A percentile compares a stretch with the other conserved stretches of the same genome.
Evolutionary conservation across 2,113 vertebrate species (phyloP).

Genomic region (Dissostichus mawsoni): DNA sequence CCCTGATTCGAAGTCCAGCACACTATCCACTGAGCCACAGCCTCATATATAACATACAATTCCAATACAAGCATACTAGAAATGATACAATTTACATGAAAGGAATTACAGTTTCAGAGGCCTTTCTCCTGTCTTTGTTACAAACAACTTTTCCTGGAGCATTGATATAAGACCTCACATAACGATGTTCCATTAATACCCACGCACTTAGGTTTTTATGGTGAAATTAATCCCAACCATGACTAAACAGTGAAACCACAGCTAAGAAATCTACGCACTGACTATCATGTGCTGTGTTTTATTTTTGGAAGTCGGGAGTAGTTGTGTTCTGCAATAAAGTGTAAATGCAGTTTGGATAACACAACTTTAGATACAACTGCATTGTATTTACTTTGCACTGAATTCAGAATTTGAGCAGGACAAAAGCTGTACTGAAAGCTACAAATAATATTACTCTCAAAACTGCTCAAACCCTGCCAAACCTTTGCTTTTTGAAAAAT

Average conservation of each 20-base stretch:
- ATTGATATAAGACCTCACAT: conserved; percentile 2
- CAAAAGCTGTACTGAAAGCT: not conserved
- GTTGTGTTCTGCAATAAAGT: conserved; percentile 35
- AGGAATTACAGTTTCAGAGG: not conserved
- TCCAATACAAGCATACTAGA: not conserved
- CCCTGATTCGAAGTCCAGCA: too few relatives aligned
- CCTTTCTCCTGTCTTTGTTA: not conserved
- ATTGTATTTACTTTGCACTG: not conserved
- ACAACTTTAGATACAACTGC: not conserved
- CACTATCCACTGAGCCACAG: too few relatives aligned
- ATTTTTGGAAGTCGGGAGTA: conserved; percentile 32
- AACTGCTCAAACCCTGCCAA: not conserved
- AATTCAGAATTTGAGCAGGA: not conserved
- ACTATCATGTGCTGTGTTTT: conserved; percentile 40
- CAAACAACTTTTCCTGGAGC: not conserved
- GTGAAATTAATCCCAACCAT: conserved; percentile 1
- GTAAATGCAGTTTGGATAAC: not conserved
- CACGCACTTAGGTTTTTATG: not conserved
- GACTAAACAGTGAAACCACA: conserved; percentile 1
- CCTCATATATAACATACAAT: not conserved
- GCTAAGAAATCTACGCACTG: not conserved
- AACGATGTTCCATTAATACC: not conserved
- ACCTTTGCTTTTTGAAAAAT: not conserved
- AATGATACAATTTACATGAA: too few relatives aligned
- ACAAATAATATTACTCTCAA: not conserved